Percentiles rank a stretch among this genome's conserved stretches.
phyloP scores from a whole-genome alignment of 1,140 invertebrate genomes.

The Palaemon carinicauda region DNA sequence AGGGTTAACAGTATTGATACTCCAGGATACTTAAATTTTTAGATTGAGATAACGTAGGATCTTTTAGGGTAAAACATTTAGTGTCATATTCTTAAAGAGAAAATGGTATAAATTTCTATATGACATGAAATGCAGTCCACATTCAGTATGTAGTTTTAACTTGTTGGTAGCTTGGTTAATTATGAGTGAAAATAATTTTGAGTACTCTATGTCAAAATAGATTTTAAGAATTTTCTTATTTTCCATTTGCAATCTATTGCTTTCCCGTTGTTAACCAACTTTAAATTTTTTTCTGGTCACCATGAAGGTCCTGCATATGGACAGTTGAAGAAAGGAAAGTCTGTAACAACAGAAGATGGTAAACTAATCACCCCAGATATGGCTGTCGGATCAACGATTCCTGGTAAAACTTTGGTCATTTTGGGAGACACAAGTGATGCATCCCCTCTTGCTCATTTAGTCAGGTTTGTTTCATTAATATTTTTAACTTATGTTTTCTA shows the following conservation, averaged over 20 bases:
- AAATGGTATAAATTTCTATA: too few relatives aligned
- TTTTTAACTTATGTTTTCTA: too few relatives aligned
- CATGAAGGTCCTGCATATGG: slow-evolving; percentile 56
- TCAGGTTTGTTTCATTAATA: background rate
- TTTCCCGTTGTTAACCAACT: background rate
- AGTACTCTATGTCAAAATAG: too few relatives aligned
- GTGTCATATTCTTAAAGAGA: background rate
- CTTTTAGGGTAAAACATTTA: background rate
- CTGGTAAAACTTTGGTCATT: slow-evolving; percentile 65
- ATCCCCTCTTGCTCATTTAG: slow-evolving; percentile 62
- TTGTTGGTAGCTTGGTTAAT: too few relatives aligned
- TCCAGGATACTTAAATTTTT: too few relatives aligned
- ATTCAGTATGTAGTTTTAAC: too few relatives aligned
- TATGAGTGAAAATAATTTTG: too few relatives aligned
- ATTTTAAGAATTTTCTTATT: background rate
- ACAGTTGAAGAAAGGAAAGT: slow-evolving; percentile 64
- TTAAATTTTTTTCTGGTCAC: background rate
- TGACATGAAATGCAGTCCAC: too few relatives aligned
- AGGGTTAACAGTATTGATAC: too few relatives aligned
- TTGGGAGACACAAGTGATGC: slow-evolving; percentile 66
- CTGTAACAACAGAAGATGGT: slow-evolving; percentile 63
- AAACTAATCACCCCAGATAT: slow-evolving; percentile 61
- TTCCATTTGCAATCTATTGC: background rate
- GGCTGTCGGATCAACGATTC: slow-evolving; percentile 63
- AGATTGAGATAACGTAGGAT: background rate